Evolutionary conservation across 2,888 invertebrate genomes (phyloP).

Genomic region (Neuroscelio doddi): DNA sequence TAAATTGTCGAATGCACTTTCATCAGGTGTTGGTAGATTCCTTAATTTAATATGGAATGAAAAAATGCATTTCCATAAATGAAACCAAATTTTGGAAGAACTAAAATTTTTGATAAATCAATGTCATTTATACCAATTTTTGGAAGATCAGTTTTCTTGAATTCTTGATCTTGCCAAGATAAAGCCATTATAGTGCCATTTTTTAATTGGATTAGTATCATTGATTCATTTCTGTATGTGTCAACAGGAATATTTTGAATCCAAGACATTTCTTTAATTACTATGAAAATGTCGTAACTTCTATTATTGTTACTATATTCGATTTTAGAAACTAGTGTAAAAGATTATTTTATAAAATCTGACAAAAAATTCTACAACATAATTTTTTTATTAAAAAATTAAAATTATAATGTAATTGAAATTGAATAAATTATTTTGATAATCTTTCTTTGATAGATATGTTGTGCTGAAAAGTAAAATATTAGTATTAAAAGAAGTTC

Average conservation of each 20-base stretch:
- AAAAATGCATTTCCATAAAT: constrained; percentile 52
- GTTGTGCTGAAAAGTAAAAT: too few species aligned
- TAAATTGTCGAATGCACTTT: constrained; percentile 45
- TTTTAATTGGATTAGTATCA: constrained; percentile 69
- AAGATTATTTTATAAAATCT: too few species aligned
- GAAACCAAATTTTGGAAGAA: constrained; percentile 60
- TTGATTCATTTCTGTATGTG: constrained; percentile 71
- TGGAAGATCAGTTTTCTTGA: constrained; percentile 47
- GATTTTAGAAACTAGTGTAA: too few species aligned
- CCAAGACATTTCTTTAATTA: constrained; percentile 52
- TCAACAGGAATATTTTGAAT: constrained; percentile 62
- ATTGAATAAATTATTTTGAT: too few species aligned
- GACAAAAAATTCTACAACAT: too few species aligned
- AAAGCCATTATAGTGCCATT: constrained; percentile 54
- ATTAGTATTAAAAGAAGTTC: constrained; percentile 54
- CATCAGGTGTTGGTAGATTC: constrained; percentile 59
- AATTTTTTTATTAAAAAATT: too few species aligned
- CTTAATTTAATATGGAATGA: constrained; percentile 58
- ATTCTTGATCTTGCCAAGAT: constrained; percentile 56
- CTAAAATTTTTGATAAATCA: constrained; percentile 52
- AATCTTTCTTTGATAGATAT: too few species aligned
- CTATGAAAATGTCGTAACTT: constrained; percentile 51
- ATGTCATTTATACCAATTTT: constrained; percentile 44
- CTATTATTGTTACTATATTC: too few species aligned
- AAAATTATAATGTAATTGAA: too few species aligned